phyloP scores from a whole-genome alignment of 2,888 invertebrate species.

The Eurois occulta region DNA sequence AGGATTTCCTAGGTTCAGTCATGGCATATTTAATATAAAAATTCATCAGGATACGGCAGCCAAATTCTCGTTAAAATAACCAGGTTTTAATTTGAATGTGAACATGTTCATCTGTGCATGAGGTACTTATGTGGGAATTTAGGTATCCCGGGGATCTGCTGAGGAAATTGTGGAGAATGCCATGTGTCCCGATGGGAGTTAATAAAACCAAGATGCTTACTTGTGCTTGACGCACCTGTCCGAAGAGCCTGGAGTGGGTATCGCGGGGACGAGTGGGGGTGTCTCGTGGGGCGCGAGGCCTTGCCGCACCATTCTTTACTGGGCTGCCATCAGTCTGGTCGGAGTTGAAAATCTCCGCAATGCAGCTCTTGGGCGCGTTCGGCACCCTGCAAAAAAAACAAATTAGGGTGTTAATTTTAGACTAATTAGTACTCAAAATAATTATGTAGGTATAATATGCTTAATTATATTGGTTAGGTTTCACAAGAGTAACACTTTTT shows the following conservation, averaged over 20 bases:
- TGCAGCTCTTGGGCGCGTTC: constrained; percentile 91
- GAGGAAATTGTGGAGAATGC: too few species aligned
- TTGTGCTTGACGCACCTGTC: constrained; percentile 79
- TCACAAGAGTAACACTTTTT: background rate
- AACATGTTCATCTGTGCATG: background rate
- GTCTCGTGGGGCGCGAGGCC: constrained; percentile 88
- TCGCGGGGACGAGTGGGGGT: constrained; percentile 91
- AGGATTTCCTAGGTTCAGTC: background rate
- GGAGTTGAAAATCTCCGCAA: constrained; percentile 89
- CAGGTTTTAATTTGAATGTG: background rate
- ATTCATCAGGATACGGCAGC: background rate
- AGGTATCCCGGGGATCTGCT: background rate
- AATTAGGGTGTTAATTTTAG: constrained; percentile 12
- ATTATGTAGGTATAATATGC: background rate
- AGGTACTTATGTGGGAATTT: background rate
- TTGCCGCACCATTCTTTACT: constrained; percentile 82
- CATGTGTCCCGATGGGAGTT: background rate
- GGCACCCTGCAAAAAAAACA: constrained; percentile 87
- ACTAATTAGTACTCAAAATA: background rate
- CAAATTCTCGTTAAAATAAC: background rate
- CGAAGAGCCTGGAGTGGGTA: constrained; percentile 91
- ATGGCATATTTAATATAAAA: background rate
- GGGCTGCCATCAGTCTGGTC: constrained; percentile 83
- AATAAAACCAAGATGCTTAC: constrained; percentile 40
- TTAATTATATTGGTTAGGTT: background rate